Evolutionary conservation across 2,888 invertebrate species (phyloP).

Genomic region (Scelioninae gen. 2): DNA sequence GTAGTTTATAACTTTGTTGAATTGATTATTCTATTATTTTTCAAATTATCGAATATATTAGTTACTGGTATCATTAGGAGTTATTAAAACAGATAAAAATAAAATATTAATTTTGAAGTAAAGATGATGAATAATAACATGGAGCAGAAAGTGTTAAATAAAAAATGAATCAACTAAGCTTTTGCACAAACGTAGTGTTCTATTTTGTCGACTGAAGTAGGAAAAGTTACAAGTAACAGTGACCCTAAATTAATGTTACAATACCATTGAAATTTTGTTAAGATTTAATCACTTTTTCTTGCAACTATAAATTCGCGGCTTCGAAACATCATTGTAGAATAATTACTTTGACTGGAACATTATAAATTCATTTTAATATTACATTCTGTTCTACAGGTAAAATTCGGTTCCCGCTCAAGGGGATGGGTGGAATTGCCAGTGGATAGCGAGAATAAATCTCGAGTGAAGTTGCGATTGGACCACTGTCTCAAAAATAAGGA

Average conservation of each 20-base stretch:
- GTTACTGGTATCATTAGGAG: too few relatives aligned
- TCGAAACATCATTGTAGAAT: slow-evolving; percentile 19
- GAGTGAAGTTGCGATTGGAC: slow-evolving; percentile 80
- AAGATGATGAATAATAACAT: too few relatives aligned
- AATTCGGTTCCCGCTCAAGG: slow-evolving; percentile 88
- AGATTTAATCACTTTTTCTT: slow-evolving; percentile 23
- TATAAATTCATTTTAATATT: slow-evolving; percentile 24
- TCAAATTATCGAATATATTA: too few relatives aligned
- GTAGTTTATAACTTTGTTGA: too few relatives aligned
- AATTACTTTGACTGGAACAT: slow-evolving; percentile 3
- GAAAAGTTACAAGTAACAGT: slow-evolving; percentile 25
- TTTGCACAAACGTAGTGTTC: slow-evolving; percentile 18
- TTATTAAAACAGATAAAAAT: too few relatives aligned
- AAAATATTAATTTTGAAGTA: too few relatives aligned
- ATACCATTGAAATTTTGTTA: not conserved
- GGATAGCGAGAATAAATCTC: slow-evolving; percentile 77
- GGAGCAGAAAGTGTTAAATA: not conserved
- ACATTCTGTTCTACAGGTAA: slow-evolving; percentile 78
- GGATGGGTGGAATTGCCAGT: slow-evolving; percentile 85
- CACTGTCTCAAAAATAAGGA: slow-evolving; percentile 76
- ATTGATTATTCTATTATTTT: too few relatives aligned
- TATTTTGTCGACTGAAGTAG: slow-evolving; percentile 5
- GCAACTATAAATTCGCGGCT: slow-evolving; percentile 17
- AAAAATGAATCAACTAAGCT: slow-evolving; percentile 1
- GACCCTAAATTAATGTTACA: slow-evolving; percentile 4